A percentile compares a stretch with the other conserved stretches of the same genome.
These are phyloP conservation scores for Nothoprocta pentlandii DNA, from an alignment of 2,113 vertebrate species.

Conservation along the genomic window DNA sequence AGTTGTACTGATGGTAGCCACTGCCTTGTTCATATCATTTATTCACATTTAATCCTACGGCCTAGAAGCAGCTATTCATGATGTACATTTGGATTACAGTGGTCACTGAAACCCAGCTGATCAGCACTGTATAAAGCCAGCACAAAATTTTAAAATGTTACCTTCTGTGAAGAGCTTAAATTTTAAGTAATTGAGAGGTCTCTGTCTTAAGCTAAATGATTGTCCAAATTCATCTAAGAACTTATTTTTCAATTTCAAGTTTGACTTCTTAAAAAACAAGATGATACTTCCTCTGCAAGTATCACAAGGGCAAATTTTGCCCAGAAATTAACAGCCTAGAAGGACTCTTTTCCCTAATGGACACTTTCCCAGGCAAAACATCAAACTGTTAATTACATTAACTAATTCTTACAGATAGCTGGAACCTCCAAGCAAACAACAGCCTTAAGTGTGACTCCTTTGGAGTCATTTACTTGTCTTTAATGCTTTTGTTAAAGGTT, in stretches of 20 bases:
- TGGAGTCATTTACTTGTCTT: constrained; percentile 7
- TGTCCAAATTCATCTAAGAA: not conserved
- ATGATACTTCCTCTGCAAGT: not conserved
- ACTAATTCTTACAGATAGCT: not conserved
- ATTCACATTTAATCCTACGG: not conserved
- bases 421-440: constrained; percentile 1
- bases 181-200: not conserved
- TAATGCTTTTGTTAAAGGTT: constrained; percentile 51
- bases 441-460: not conserved
- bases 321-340: not conserved
- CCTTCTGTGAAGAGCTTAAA: not conserved
- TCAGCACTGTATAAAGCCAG: not conserved
- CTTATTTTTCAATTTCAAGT: not conserved
- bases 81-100: not conserved
- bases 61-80: not conserved
- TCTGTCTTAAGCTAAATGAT: not conserved
- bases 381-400: not conserved
- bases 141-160: not conserved
- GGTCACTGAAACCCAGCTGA: not conserved
- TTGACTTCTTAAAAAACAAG: not conserved
- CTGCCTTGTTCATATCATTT: not conserved
- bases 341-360: not conserved
- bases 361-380: not conserved
- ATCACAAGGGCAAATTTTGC: not conserved
- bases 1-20: not conserved